phyloP scores from a whole-genome alignment of 2,113 vertebrate genomes.

The Macroglossus sobrinus region DNA sequence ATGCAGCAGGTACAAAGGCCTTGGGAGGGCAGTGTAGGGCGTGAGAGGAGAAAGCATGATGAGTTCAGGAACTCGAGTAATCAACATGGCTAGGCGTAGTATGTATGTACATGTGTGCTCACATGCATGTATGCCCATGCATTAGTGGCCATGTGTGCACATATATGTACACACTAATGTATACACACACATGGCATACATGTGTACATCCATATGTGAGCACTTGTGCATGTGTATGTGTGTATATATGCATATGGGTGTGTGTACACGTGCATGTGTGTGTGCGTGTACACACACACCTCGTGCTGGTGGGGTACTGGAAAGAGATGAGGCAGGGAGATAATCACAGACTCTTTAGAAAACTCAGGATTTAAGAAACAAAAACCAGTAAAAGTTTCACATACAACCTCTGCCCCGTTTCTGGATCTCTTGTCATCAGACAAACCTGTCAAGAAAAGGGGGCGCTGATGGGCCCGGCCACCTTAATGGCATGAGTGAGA shows the following conservation, averaged over 20 bases:
- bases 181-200: neutral
- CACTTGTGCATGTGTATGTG: neutral
- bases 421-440: neutral
- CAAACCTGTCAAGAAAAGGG: neutral
- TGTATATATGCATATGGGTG: neutral
- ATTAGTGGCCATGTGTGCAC: neutral
- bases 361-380: neutral
- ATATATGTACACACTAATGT: rapidly evolving
- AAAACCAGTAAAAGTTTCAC: neutral
- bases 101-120: rapidly evolving
- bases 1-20: neutral
- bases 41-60: neutral
- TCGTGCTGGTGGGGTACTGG: neutral
- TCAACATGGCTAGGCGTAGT: neutral
- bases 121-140: rapidly evolving
- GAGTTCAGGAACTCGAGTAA: neutral
- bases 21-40: neutral
- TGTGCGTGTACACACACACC: too few species aligned
- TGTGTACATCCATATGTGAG: neutral
- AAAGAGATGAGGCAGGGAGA: neutral
- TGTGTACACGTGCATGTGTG: rapidly evolving
- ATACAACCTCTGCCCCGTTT: neutral
- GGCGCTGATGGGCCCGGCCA: neutral
- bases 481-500: neutral
- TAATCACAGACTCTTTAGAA: neutral